Conservation (phyloP, 2,113 vertebrate species). For the Plestiodon gilberti region DNA sequence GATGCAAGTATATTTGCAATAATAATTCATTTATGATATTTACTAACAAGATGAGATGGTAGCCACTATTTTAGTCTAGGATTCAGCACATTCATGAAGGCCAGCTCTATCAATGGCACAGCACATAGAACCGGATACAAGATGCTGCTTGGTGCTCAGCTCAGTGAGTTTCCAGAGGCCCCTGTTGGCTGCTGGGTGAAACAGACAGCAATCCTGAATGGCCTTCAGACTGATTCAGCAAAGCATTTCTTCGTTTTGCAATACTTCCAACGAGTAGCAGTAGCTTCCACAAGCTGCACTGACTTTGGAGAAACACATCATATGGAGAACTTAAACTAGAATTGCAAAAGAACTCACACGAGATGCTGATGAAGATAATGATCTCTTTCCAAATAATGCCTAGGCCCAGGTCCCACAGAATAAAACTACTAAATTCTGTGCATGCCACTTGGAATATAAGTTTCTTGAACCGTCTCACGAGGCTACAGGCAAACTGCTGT, state of each 20-base stretch:
- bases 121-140: neutral
- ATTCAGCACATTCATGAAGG: neutral
- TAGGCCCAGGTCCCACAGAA: neutral
- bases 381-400: too few relatives aligned
- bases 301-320: neutral
- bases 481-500: neutral
- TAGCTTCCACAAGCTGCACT: neutral
- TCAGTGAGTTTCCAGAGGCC: neutral
- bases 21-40: too few relatives aligned
- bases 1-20: neutral
- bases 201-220: neutral
- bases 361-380: too few relatives aligned
- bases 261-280: neutral
- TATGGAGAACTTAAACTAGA: neutral
- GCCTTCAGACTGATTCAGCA: neutral
- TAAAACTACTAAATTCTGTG: neutral
- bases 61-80: neutral
- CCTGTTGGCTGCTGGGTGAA: neutral
- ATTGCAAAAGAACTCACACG: neutral
- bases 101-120: neutral
- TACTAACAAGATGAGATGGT: neutral
- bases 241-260: neutral
- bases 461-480: neutral
- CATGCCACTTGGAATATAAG: neutral
- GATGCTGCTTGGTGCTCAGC: neutral